Conservation (phyloP, 2,888 invertebrate genomes). For the Anthoptus insignis region DNA sequence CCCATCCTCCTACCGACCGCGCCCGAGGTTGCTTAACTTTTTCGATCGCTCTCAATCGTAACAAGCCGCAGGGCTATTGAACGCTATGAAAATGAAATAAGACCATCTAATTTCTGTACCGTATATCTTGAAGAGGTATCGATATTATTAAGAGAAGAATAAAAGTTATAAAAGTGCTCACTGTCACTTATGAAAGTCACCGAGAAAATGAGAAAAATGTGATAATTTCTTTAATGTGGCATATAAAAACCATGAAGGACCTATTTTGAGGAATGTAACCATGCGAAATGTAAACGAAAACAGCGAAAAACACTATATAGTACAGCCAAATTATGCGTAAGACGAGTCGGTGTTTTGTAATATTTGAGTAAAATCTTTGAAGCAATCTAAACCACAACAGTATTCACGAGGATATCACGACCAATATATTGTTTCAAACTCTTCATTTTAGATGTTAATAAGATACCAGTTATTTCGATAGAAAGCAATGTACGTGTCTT, state of each 20-base stretch:
- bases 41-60: too few relatives aligned
- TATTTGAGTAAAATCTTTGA: neutral
- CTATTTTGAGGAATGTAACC: neutral
- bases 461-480: neutral
- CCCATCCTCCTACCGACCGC: too few relatives aligned
- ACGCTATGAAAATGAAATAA: neutral
- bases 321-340: neutral
- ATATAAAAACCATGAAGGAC: too few relatives aligned
- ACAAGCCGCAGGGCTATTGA: too few relatives aligned
- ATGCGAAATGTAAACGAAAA: neutral
- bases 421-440: neutral
- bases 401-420: neutral
- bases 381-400: neutral
- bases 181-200: neutral
- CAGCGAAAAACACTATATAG: neutral
- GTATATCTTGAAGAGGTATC: neutral
- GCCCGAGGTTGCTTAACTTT: too few relatives aligned
- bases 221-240: neutral
- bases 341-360: neutral
- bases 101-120: neutral
- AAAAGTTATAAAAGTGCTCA: conserved; percentile 1
- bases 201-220: neutral
- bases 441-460: neutral
- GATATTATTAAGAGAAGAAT: neutral
- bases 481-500: neutral